Evolutionary conservation across 2,113 vertebrate genomes (phyloP).

Genomic region (Myocastor coypus): DNA sequence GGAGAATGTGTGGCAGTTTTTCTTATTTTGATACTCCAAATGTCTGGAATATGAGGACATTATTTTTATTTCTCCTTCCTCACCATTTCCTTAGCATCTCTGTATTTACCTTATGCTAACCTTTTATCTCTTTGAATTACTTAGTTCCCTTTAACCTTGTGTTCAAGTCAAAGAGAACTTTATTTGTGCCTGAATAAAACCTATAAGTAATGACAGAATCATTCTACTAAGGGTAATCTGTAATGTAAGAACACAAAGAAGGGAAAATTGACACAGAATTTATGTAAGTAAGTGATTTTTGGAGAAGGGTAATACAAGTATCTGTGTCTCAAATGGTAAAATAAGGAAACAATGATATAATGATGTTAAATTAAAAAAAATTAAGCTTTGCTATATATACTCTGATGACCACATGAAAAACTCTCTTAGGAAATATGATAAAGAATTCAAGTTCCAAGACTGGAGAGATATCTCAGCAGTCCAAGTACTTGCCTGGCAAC

Average conservation of each 20-base stretch:
- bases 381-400: background rate
- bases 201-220: background rate
- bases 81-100: background rate
- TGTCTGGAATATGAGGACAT: background rate
- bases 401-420: background rate
- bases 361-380: conserved; percentile 3
- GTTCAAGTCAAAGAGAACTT: background rate
- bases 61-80: background rate
- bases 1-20: background rate
- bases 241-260: background rate
- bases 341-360: background rate
- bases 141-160: background rate
- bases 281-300: background rate
- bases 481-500: too few relatives aligned
- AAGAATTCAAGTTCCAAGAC: background rate
- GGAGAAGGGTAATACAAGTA: background rate
- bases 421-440: background rate
- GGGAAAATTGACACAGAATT: background rate
- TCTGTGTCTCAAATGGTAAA: background rate
- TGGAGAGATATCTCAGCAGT: too few relatives aligned
- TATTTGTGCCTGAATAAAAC: conserved; percentile 17
- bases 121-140: background rate
- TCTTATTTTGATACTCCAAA: background rate
- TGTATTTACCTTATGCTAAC: background rate
- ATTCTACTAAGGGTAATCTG: background rate